Base-by-base conservation (phyloP, 2,888 invertebrate species). In the Ennomos fuscantarius region DNA sequence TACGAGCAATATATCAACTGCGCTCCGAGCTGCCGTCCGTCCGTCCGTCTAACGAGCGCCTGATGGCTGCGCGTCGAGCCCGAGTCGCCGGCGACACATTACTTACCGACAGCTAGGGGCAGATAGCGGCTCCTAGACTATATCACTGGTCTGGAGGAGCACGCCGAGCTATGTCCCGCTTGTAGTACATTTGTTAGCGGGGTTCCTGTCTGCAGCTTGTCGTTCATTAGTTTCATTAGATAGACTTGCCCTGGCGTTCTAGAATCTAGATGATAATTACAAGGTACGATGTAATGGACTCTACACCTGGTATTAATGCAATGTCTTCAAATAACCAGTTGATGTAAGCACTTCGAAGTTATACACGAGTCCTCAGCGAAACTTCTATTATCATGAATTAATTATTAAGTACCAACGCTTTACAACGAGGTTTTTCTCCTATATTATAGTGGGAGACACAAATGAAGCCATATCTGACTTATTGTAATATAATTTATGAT, bases 1-100 rank as follows among this genome's bases (percentile, higher is more conserved):
- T 79, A 76, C 77, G 78, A 79, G 82, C 82, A 81, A 85, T 87
- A 87, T 87, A 86, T 86, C 83, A 84, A 79, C 72, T 54, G 70
- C 66, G 64, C 39, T n/a, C 36, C 13, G 70, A 70, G 70, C 73
- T 70, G 75, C 72, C 70, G 76, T 69, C 74, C 39, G 71, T 63
- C 65, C 62, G 63, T 73, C 73, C 69, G 68, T 55, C 66, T 63
- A 63, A 64, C 60, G 61, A 61, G 54, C 55, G 55, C 52, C 42
- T 35, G 60, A 53, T 51, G 53, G 50, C 50, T 33, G 9, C 48
- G 31, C 58, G 50, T 40, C 47, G 52, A 24, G 24, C 6, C 24
- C 47, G 52, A 24, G 24, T 24, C 24, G 24, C 37, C 47, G 55
- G 37, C 42, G 43, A 49, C 49, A 55, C 69, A 50, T 66, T 63